Evolutionary conservation across 2,888 invertebrate genomes (phyloP), one percentile per base, ranked within the genome.

Genomic region (Macroteleia sp.): DNA sequence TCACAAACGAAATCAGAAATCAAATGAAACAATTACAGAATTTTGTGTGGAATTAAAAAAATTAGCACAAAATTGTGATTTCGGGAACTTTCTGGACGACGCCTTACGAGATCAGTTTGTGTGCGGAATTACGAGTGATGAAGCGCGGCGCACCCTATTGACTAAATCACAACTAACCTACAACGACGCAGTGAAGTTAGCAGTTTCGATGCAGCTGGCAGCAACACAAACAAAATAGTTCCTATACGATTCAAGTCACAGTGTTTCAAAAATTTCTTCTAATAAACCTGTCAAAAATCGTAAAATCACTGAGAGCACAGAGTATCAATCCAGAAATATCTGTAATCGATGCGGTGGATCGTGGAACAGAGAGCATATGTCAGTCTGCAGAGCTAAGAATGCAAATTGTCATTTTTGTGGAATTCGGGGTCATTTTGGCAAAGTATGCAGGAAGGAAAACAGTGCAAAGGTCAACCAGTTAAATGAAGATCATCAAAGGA

Each of bases 401-500:
- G 74, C 20, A 8, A 25, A 1, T 9, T 74, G 44, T 17, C 28
- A 66, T 19, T 3, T 2, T 0, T 66, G 66, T 25, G 42, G 59
- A 2, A 10, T 16, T 0, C 66, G 64, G 19, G 74, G 74, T 1
- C 74, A 74, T 52, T 57, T 66, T 19, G 42, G 44, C n/a, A 66
- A 50, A 19, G 10, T 39, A 9, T 74, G 66, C 64, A 74, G 25
- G 25, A 25, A 25, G 25, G 6, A 25, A 25, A 25, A 6, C 25
- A 25, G 25, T 25, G 25, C 6, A 5, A 41, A 42, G 41, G 57
- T 42, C 14, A 42, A 57, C 39, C 57, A 57, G 8, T 17, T 42
- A 14, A 42, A 57, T 14, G 57, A 57, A 42, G 32, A 57, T 5
- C 5, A 3, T 12, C 42, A 28, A 17, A 6, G 10, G 0, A 10